phyloP scores from a whole-genome alignment of 2,888 invertebrate species.

The Synanthedon andrenaeformis region DNA sequence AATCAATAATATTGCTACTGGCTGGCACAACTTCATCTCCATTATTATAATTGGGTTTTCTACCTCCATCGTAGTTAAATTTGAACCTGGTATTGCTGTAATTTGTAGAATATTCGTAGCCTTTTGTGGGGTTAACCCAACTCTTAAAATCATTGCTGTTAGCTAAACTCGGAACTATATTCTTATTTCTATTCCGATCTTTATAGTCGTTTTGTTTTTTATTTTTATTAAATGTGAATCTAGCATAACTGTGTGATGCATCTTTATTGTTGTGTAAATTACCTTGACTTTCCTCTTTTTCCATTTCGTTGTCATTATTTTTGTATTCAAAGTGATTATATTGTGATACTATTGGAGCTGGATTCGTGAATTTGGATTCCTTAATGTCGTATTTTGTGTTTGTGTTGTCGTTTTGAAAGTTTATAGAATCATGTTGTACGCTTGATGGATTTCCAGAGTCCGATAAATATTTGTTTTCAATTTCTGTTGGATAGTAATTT shows the following conservation, averaged over 20 bases:
- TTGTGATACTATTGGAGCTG: slow-evolving; percentile 13
- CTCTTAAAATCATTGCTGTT: slow-evolving; percentile 26
- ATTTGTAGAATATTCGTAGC: slow-evolving; percentile 48
- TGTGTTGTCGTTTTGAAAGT: slow-evolving; percentile 16
- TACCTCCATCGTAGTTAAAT: slow-evolving; percentile 33
- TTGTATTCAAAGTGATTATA: slow-evolving; percentile 19
- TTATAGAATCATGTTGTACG: not conserved
- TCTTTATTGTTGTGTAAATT: slow-evolving; percentile 16
- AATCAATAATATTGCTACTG: slow-evolving; percentile 42
- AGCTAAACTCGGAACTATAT: not conserved
- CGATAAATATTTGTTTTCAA: slow-evolving; percentile 30
- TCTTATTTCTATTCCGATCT: slow-evolving; percentile 38
- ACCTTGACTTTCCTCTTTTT: slow-evolving; percentile 20
- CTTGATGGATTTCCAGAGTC: slow-evolving; percentile 18
- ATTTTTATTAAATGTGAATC: slow-evolving; percentile 15
- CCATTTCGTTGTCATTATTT: slow-evolving; percentile 19
- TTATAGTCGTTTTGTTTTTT: slow-evolving; percentile 25
- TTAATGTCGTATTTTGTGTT: slow-evolving; percentile 21
- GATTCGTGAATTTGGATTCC: slow-evolving; percentile 20
- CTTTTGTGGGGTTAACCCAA: slow-evolving; percentile 35
- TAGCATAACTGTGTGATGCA: slow-evolving; percentile 18
- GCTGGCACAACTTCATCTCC: slow-evolving; percentile 44
- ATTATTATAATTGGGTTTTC: slow-evolving; percentile 29
- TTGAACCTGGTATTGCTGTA: slow-evolving; percentile 43
- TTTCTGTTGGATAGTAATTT: slow-evolving; percentile 36